Evolutionary conservation across 2,888 invertebrate species (phyloP), one percentile per base, ranked within the genome.

Genomic region (Rutpela maculata): DNA sequence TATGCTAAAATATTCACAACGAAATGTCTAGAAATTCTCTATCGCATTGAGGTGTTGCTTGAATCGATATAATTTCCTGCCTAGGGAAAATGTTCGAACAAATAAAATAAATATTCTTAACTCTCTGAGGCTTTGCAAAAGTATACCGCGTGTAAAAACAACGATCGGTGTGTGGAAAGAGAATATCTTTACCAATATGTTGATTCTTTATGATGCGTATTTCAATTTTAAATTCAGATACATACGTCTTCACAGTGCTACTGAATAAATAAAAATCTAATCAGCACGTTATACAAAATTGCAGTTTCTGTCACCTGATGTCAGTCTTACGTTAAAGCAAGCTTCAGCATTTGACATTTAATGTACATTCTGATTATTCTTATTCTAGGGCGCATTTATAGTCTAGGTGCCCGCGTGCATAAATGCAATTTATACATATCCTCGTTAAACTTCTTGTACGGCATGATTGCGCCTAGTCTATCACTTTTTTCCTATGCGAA

Each of bases 51-150:
- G 70, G 70, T 70, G 70, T 70, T 60, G 70, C 60, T 43, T 35
- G 70, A 70, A 70, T 70, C 60, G 70, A 70, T 70, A 70, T 70
- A 70, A 70, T 70, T 70, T 70, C 70, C 70, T 70, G 70, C 43
- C 70, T 60, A 43, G 70, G 70, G 70, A 70, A 38, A 70, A 70
- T 70, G 50, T 70, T 70, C 70, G 70, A 62, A 70, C 70, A 70
- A 70, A 70, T 70, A 70, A 43, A 70, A 70, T 70, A 70, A 70
- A 70, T 70, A 70, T 70, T 70, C 70, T 70, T 70, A 62, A 70
- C 60, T 60, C 70, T 62, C 60, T 15, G 70, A 70, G 60, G 60
- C 70, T 62, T 62, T 60, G 15, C 43, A 12, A 35, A 60, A 56
- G 60, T 60, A 60, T 57, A 70, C 60, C 62, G 70, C 62, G 31